Evolutionary conservation across 2,888 invertebrate genomes (phyloP), one percentile per base, ranked within the genome.

Genomic region (Apodemia zela): DNA sequence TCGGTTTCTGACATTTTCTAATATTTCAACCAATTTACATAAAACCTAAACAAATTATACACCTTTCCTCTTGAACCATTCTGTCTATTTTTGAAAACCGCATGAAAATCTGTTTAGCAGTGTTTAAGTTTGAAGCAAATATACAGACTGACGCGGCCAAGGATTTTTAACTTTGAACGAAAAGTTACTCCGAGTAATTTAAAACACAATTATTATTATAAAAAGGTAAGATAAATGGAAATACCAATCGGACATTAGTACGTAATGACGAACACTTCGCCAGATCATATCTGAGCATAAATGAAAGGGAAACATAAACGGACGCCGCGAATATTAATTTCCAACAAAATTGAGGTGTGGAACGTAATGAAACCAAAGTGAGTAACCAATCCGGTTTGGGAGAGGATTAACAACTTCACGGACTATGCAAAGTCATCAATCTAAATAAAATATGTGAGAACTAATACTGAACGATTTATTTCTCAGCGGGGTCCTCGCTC

Each of bases 401-500:
- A 68, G 70, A 72, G 74, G 67, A 73, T 73, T 71, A 71, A 73
- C 69, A 68, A 69, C 68, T 72, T 67, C 65, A 65, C 67, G 67
- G 64, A 65, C 67, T 66, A 75, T 54, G 75, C 78, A 74, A 69
- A 73, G 68, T 72, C 75, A 75, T 75, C 77, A 76, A 69, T 68
- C 73, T 64, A 69, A 71, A 71, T 71, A 70, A 71, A 72, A 73
- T 75, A 73, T 71, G 69, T 71, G 70, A 67, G 65, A 65, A 69
- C 58, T 62, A 59, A 62, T 45, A 71, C 61, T 68, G 64, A 69
- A 74, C 75, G 67, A 83, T 81, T 83, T 80, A 79, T 80, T 76
- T 82, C 82, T 64, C 82, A 80, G 82, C 83, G 75, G 81, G 84
- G 73, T 72, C 73, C 75, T 73, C 75, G 72, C 67, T 47, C n/a